phyloP scores from a whole-genome alignment of 2,113 vertebrate genomes.

The Puma concolor region DNA sequence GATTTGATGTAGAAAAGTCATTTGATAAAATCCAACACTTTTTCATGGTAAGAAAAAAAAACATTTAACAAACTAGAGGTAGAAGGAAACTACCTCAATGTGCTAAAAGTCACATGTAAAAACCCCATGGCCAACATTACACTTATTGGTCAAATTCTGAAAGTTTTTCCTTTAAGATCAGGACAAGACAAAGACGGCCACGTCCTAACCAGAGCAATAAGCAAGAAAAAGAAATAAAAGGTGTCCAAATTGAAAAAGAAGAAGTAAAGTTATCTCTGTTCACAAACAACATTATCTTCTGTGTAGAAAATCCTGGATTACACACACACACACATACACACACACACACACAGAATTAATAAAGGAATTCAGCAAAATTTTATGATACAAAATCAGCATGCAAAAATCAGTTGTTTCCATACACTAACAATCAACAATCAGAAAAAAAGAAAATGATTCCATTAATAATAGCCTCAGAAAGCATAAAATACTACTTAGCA shows the following conservation, averaged over 20 bases:
- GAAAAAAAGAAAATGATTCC: neutral
- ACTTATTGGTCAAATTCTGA: neutral
- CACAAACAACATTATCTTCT: neutral
- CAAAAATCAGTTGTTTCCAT: neutral
- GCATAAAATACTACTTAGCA: neutral
- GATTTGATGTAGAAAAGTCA: neutral
- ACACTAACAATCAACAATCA: neutral
- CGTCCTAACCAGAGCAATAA: neutral
- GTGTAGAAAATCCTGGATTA: neutral
- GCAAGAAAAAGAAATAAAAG: neutral
- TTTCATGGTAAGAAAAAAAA: neutral
- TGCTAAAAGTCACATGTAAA: neutral
- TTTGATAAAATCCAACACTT: neutral
- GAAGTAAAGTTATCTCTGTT: neutral
- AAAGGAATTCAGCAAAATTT: neutral
- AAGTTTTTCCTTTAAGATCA: neutral
- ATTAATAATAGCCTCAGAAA: neutral
- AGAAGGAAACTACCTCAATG: neutral
- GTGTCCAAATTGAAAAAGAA: neutral
- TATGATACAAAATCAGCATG: neutral
- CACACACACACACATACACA: neutral
- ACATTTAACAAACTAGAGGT: neutral
- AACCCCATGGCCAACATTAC: neutral
- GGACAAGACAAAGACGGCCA: neutral
- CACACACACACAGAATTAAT: neutral